phyloP scores from a whole-genome alignment of 2,797 vertebrate genomes.

The Staurois parvus region DNA sequence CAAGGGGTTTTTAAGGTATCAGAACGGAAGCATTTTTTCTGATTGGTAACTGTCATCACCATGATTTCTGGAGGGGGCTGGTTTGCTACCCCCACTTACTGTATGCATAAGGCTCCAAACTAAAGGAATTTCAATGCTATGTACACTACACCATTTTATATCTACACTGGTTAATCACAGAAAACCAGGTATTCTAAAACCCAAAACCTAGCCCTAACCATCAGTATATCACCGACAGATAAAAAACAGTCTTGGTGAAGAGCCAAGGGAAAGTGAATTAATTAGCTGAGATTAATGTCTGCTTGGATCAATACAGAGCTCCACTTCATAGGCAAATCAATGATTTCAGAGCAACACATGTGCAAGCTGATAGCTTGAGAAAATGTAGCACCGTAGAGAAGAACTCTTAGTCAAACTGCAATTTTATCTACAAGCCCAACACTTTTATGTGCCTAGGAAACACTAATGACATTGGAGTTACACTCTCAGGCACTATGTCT shows the following conservation, averaged over 20 bases:
- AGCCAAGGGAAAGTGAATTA: slow-evolving; percentile 28
- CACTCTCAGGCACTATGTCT: not conserved
- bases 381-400: slow-evolving; percentile 20
- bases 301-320: slow-evolving; percentile 30
- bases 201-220: not conserved
- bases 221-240: slow-evolving; percentile 24
- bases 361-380: slow-evolving; percentile 1
- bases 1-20: no score
- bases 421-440: slow-evolving; percentile 17
- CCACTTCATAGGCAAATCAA: slow-evolving; percentile 34
- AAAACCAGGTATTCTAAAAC: slow-evolving; percentile 1
- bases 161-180: not conserved
- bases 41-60: no score
- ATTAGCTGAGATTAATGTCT: slow-evolving; percentile 47
- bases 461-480: slow-evolving; percentile 7
- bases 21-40: no score
- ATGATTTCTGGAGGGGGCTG: no score
- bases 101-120: no score
- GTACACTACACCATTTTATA: no score
- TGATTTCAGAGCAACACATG: slow-evolving; percentile 11
- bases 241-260: slow-evolving; percentile 19
- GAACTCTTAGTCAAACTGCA: not conserved
- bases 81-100: no score
- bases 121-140: no score
- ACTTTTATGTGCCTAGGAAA: not conserved